Conservation (phyloP, 2,888 invertebrate species). For the Cetonia aurata region DNA sequence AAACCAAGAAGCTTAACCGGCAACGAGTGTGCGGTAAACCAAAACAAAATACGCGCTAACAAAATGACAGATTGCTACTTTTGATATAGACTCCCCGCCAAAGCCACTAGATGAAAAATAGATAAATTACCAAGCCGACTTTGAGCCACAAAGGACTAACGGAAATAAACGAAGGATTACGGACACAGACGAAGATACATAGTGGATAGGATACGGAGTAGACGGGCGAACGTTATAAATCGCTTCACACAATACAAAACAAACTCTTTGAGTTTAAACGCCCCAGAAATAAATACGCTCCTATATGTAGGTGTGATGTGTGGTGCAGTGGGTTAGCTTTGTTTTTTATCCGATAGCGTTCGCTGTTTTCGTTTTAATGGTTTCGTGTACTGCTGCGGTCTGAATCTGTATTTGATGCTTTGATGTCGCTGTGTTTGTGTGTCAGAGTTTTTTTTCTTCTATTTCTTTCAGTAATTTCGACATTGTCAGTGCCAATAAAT, state of each 20-base stretch:
- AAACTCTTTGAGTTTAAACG: conserved; percentile 26
- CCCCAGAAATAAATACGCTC: conserved; percentile 23
- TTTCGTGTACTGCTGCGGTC: background rate
- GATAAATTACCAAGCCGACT: conserved; percentile 53
- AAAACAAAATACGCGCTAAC: conserved; percentile 53
- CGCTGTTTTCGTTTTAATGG: too few species aligned
- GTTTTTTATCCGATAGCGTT: too few species aligned
- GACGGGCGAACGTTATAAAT: conserved; percentile 21
- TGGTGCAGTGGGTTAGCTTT: too few species aligned
- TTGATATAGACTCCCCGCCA: conserved; percentile 53
- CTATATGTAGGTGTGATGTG: background rate
- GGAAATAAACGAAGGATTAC: conserved; percentile 34
- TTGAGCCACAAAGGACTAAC: conserved; percentile 6
- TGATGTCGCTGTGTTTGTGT: conserved; percentile 1
- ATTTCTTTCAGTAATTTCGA: too few species aligned
- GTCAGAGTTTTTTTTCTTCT: background rate
- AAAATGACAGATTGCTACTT: conserved; percentile 56
- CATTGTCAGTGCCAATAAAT: too few species aligned
- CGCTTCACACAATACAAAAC: conserved; percentile 20
- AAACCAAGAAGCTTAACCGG: too few species aligned
- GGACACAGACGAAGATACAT: conserved; percentile 18
- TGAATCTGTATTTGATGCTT: background rate
- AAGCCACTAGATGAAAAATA: conserved; percentile 59
- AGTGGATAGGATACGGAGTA: background rate
- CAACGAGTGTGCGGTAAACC: background rate